A percentile compares a stretch with the other conserved stretches of the same genome.
These are phyloP conservation scores for Parnassius smintheus DNA, from an alignment of 2,888 invertebrate genomes.

Conservation along the genomic window DNA sequence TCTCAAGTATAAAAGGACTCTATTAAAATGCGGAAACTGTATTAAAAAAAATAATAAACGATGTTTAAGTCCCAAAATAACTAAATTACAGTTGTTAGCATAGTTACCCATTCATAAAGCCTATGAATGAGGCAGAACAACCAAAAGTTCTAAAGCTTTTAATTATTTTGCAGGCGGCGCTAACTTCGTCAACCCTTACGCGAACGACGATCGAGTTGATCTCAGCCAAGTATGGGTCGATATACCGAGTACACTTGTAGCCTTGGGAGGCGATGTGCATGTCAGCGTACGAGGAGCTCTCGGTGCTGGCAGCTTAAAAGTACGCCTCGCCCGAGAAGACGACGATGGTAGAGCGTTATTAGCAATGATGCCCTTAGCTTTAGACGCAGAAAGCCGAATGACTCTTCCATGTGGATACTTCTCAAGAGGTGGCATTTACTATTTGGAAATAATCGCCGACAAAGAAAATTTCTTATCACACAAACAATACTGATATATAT, in stretches of 20 bases:
- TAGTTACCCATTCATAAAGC: no score
- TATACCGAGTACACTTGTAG: conserved; percentile 88
- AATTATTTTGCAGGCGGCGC: conserved; percentile 53
- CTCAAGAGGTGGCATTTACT: conserved; percentile 85
- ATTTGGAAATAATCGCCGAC: conserved; percentile 66
- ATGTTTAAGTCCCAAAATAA: no score
- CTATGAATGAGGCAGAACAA: no score
- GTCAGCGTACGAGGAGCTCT: conserved; percentile 83
- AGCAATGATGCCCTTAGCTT: conserved; percentile 72
- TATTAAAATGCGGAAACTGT: no score
- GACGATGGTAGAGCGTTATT: conserved; percentile 65
- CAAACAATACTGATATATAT: conserved; percentile 30
- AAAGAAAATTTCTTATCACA: conserved; percentile 50
- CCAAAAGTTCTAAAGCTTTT: background rate
- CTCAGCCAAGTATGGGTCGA: conserved; percentile 81
- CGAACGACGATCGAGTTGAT: conserved; percentile 59
- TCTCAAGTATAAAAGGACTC: no score
- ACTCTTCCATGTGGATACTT: conserved; percentile 87
- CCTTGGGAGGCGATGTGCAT: conserved; percentile 89
- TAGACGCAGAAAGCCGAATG: conserved; percentile 74
- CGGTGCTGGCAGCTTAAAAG: conserved; percentile 58
- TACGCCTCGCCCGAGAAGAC: conserved; percentile 74
- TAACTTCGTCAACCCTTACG: conserved; percentile 64
- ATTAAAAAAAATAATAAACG: no score
- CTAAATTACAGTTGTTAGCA: no score